phyloP scores from a whole-genome alignment of 2,113 vertebrate species.

The Mus musculus region DNA sequence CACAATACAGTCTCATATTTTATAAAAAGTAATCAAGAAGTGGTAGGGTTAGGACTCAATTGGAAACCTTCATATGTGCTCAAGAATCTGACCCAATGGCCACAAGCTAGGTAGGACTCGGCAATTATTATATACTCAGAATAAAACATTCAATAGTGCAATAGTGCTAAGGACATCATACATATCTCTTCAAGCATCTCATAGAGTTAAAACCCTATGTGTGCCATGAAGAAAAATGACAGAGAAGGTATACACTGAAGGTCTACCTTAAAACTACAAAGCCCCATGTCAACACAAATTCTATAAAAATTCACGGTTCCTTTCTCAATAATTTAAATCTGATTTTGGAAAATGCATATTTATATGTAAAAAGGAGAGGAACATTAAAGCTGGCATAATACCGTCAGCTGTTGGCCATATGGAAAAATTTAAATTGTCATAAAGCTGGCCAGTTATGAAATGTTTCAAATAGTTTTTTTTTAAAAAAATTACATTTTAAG shows the following conservation, averaged over 20 bases:
- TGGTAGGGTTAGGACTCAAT: background rate
- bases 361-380: slow-evolving; percentile 83
- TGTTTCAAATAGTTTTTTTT: slow-evolving; percentile 86
- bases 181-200: background rate
- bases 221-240: slow-evolving; percentile 28
- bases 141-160: slow-evolving; percentile 14
- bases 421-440: slow-evolving; percentile 89
- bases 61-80: background rate
- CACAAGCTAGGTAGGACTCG: background rate
- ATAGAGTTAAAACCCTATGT: slow-evolving; percentile 27
- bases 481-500: slow-evolving; percentile 87
- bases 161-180: slow-evolving; percentile 21
- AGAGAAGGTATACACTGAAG: slow-evolving; percentile 27
- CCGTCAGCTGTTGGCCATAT: slow-evolving; percentile 88
- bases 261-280: slow-evolving; percentile 68
- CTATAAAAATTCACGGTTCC: slow-evolving; percentile 68
- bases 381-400: slow-evolving; percentile 85
- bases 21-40: slow-evolving; percentile 33
- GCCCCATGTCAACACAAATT: slow-evolving; percentile 59
- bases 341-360: slow-evolving; percentile 85
- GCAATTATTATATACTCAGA: slow-evolving; percentile 40
- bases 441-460: slow-evolving; percentile 87
- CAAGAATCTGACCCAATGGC: background rate
- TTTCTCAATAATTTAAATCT: slow-evolving; percentile 81
- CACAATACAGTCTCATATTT: background rate